Conservation (phyloP, 2,888 invertebrate species). For the Cotesia congregata region DNA sequence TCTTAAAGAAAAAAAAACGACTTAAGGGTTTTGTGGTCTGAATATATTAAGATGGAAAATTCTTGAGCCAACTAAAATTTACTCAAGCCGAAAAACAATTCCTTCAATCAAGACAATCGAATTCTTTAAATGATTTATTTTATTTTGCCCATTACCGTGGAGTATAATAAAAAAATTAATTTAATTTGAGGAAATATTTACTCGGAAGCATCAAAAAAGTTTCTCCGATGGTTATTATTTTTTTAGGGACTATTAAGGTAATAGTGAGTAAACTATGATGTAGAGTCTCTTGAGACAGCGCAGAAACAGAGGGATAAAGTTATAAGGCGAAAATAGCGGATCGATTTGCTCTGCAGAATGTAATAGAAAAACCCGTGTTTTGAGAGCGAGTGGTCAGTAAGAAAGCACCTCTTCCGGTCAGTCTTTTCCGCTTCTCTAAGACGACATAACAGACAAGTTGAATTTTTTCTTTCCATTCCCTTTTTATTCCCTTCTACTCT, state of each 20-base stretch:
- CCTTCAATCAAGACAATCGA: too few relatives aligned
- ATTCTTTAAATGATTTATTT: too few relatives aligned
- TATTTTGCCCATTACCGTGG: too few relatives aligned
- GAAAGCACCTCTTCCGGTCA: conserved; percentile 40
- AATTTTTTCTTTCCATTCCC: conserved; percentile 22
- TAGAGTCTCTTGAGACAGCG: conserved; percentile 4
- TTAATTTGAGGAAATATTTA: neutral
- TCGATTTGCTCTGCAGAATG: conserved; percentile 4
- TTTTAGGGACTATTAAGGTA: conserved; percentile 43
- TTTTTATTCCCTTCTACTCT: conserved; percentile 18
- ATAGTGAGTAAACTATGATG: conserved; percentile 50
- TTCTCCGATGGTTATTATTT: neutral
- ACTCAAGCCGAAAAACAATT: too few relatives aligned
- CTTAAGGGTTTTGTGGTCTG: too few relatives aligned
- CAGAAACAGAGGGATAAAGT: neutral
- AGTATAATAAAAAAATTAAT: too few relatives aligned
- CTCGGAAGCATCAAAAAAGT: neutral
- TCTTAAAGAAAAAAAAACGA: too few relatives aligned
- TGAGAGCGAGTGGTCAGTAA: conserved; percentile 20
- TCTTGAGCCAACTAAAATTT: too few relatives aligned
- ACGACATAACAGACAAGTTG: conserved; percentile 44
- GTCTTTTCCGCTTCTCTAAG: conserved; percentile 35
- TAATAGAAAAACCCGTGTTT: conserved; percentile 15
- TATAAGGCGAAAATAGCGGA: conserved; percentile 15
- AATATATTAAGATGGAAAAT: too few relatives aligned